phyloP scores from a whole-genome alignment of 2,797 vertebrate genomes.

The Buphagus erythrorhynchus region DNA sequence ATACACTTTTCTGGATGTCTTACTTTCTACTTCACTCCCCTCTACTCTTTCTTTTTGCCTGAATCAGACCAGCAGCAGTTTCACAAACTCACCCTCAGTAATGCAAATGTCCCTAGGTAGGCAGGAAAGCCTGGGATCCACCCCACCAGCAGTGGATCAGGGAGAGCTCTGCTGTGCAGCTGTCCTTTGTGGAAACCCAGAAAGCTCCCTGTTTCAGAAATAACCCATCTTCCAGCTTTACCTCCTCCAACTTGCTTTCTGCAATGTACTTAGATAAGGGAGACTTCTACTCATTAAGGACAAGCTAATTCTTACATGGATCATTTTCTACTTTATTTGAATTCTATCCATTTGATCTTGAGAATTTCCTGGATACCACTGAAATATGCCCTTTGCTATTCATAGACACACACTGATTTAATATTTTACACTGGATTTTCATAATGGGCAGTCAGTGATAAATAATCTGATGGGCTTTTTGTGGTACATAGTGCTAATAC shows the following conservation, averaged over 20 bases:
- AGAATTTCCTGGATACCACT: background rate
- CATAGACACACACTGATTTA: background rate
- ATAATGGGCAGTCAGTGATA: background rate
- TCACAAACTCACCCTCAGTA: background rate
- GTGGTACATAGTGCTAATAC: background rate
- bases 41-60: background rate
- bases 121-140: background rate
- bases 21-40: background rate
- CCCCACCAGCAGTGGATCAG: accelerated
- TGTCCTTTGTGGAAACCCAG: accelerated
- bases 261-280: background rate
- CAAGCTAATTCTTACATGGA: background rate
- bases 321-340: background rate
- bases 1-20: background rate
- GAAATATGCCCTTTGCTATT: background rate
- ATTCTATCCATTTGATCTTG: background rate
- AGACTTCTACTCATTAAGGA: background rate
- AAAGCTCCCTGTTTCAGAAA: background rate
- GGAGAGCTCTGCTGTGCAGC: background rate
- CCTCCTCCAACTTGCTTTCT: background rate
- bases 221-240: background rate
- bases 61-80: background rate
- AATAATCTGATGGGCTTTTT: background rate
- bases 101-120: background rate
- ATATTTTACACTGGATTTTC: background rate